Base-by-base conservation (phyloP, 2,888 invertebrate genomes). In the Agrypnus murinus region DNA sequence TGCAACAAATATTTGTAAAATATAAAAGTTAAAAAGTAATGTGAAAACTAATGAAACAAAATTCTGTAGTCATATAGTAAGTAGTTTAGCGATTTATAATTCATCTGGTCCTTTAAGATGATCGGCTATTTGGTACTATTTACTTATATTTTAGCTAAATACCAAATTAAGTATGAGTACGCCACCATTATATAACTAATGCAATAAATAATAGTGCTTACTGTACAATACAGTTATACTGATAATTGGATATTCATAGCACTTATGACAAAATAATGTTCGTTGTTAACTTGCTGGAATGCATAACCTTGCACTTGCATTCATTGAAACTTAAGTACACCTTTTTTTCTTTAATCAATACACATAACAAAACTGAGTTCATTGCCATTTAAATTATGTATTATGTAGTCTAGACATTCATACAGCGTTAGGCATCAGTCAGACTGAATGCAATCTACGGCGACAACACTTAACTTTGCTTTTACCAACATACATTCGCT, bases 1-100 rank as follows among this genome's bases (percentile, higher is more conserved):
- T 76, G 74, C 74, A 74, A 77, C 74, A 74, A 77, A 76, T 55
- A 31, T 71, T 68, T 59, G 58, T 73, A 73, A 74, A 75, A 73
- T 59, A 63, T 58, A 57, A 63, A 40, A 38, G 17, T 64, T 36
- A 68, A 62, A 65, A 53, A 38, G 38, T 14, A 48, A 36, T 15
- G 25, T 34, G 17, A 36, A 57, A 63, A 57, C 40, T 34, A 10
- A 10, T 10, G 17, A 48, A 55, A 55, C 38, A 15, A 36, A 55
- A 14, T 9, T 12, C 32, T 31, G 31, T 53, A 15, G 14, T 15
- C 15, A 25, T 19, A 25, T 25, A 25, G 25, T 25, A 43, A 63
- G 36, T 43, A 69, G 38, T 55, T 64, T 69, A 63, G 48, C 40
- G 64, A 65, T 43, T 64, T 48, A 48, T 63, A 69, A 36, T 69